phyloP scores from a whole-genome alignment of 2,113 vertebrate genomes.

The Oriolus oriolus region DNA sequence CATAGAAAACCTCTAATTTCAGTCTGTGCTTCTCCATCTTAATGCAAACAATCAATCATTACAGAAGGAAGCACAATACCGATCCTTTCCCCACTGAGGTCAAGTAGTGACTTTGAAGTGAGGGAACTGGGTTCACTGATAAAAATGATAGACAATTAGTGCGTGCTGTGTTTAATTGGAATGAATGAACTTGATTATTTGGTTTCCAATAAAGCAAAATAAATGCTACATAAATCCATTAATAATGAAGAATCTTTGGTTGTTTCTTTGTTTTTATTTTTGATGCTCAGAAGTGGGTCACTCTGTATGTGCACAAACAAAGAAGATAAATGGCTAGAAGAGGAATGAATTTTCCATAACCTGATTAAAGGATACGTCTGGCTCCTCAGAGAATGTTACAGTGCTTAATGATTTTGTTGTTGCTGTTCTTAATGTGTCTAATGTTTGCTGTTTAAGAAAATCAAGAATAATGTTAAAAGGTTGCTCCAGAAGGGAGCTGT shows the following conservation, averaged over 20 bases:
- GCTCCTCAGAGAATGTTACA: slow-evolving; percentile 69
- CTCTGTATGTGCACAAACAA: slow-evolving; percentile 64
- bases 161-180: slow-evolving; percentile 55
- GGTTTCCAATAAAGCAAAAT: slow-evolving; percentile 67
- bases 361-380: slow-evolving; percentile 70
- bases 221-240: slow-evolving; percentile 55
- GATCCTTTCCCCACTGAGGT: slow-evolving; percentile 1
- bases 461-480: slow-evolving; percentile 74
- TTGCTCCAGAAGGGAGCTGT: slow-evolving; percentile 48
- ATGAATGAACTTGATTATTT: slow-evolving; percentile 55
- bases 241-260: slow-evolving; percentile 59
- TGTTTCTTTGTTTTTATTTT: slow-evolving; percentile 62
- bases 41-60: slow-evolving; percentile 44
- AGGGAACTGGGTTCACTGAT: background rate
- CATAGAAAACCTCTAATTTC: background rate
- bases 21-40: background rate
- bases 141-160: slow-evolving; percentile 59
- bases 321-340: slow-evolving; percentile 70
- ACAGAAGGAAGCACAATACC: background rate
- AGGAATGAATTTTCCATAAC: slow-evolving; percentile 74
- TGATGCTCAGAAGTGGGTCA: slow-evolving; percentile 68
- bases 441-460: slow-evolving; percentile 76
- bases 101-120: slow-evolving; percentile 8
- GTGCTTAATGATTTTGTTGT: slow-evolving; percentile 75
- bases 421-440: slow-evolving; percentile 75